Percentiles rank a stretch among this genome's conserved stretches.
Conservation (phyloP, 2,113 vertebrate species). For the Vicugna pacos region DNA sequence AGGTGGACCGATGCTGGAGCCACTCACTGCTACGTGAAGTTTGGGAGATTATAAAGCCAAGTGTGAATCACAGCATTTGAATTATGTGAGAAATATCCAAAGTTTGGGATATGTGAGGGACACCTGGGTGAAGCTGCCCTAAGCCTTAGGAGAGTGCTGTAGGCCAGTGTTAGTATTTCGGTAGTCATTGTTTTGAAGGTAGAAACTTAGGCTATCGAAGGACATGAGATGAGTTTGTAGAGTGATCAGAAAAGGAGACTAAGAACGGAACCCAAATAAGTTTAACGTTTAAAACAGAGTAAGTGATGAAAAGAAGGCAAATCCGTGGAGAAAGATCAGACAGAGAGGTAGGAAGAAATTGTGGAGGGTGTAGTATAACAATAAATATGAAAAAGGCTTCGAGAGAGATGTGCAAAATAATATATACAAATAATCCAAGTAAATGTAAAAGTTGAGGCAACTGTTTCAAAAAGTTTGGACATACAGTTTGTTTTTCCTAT, state of each 20-base stretch:
- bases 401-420: neutral
- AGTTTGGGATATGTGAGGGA: neutral
- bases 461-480: neutral
- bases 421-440: neutral
- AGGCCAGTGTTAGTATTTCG: neutral
- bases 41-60: neutral
- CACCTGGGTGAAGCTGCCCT: neutral
- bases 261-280: neutral
- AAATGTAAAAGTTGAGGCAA: neutral
- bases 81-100: neutral
- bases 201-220: neutral
- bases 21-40: neutral
- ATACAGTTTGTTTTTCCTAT: neutral
- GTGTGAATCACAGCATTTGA: neutral
- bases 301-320: neutral
- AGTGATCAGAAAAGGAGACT: neutral
- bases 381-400: neutral
- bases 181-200: neutral
- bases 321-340: neutral
- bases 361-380: neutral
- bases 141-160: neutral
- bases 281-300: neutral
- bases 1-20: neutral
- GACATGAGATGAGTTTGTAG: neutral
- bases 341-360: neutral